A percentile compares a stretch with the other conserved stretches of the same genome.
phyloP scores from a whole-genome alignment of 2,797 vertebrate species.

The Sebastes trivittatus region DNA sequence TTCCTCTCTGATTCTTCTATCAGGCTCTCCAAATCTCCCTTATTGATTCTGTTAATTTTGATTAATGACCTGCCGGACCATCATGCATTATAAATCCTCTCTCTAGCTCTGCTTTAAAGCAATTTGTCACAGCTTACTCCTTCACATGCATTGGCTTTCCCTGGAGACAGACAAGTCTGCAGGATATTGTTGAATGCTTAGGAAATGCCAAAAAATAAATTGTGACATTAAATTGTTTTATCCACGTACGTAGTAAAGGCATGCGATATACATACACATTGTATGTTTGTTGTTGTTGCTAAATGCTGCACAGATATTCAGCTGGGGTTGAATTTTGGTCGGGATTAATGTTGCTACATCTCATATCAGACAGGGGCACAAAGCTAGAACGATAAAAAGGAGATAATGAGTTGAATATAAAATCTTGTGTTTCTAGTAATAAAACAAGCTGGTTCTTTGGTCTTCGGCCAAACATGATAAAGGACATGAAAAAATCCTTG shows the following conservation, averaged over 20 bases:
- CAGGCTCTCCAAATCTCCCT: background rate
- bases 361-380: background rate
- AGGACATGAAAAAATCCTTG: background rate
- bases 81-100: constrained; percentile 1
- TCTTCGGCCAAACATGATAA: background rate
- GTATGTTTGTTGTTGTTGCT: background rate
- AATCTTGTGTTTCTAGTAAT: background rate
- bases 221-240: background rate
- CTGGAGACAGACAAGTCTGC: background rate
- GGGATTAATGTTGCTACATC: background rate
- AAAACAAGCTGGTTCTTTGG: background rate
- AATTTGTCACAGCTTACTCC: background rate
- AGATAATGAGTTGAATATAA: background rate
- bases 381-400: background rate
- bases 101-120: background rate
- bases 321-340: background rate
- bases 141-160: background rate
- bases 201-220: background rate
- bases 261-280: background rate
- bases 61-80: constrained; percentile 16
- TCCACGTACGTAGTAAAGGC: background rate
- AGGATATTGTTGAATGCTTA: background rate
- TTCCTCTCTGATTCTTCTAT: background rate
- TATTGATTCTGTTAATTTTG: constrained; percentile 6
- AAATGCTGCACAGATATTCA: background rate